These are phyloP conservation scores for Galaxea fascicularis DNA, from an alignment of 92 coral and sea anemone genomes.

Conservation along the genomic window DNA sequence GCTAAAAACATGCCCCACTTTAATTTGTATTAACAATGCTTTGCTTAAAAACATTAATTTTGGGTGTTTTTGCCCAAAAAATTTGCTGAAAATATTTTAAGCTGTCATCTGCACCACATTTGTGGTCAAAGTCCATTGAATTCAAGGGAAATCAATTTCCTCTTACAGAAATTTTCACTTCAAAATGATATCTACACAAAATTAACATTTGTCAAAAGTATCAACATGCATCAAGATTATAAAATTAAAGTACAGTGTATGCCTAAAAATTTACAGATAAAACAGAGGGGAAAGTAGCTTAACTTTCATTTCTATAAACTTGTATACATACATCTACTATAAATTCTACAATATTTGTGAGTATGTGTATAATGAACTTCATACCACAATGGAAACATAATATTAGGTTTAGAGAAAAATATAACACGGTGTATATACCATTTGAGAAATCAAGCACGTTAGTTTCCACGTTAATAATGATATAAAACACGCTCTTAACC, in stretches of 20 bases:
- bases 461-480: not conserved
- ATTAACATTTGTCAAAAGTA: constrained; percentile 25
- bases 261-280: constrained; percentile 17
- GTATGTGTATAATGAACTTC: not conserved
- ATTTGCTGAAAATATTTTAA: constrained; percentile 2
- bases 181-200: not conserved
- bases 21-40: too few relatives aligned
- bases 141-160: constrained; percentile 6
- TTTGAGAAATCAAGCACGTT: not conserved
- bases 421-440: not conserved
- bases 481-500: constrained; percentile 1
- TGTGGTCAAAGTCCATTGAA: not conserved
- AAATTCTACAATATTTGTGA: constrained; percentile 18
- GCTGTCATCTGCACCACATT: not conserved
- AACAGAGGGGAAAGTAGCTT: not conserved
- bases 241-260: not conserved
- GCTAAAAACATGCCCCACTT: not conserved
- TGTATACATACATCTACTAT: constrained; percentile 3
- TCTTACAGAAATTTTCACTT: not conserved
- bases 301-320: not conserved
- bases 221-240: constrained; percentile 8
- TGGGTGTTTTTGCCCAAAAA: not conserved
- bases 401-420: not conserved
- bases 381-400: not conserved
- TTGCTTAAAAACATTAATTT: too few relatives aligned